Conservation (phyloP, 2,113 vertebrate genomes). For the Microtus oregoni region DNA sequence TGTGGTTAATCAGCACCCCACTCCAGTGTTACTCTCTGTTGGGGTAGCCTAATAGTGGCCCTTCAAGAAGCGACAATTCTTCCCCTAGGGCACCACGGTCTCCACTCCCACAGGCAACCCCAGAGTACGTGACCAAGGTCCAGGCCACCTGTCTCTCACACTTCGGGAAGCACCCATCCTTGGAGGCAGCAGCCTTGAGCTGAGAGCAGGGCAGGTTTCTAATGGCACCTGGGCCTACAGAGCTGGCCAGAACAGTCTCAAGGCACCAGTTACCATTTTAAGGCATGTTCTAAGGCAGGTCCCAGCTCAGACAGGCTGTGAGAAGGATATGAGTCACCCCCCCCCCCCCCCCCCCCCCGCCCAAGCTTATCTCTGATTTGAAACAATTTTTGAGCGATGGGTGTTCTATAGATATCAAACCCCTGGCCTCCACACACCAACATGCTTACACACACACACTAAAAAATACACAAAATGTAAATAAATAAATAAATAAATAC, state of each 20-base stretch:
- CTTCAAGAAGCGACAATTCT: too few relatives aligned
- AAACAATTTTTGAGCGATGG: slow-evolving; percentile 26
- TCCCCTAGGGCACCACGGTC: neutral
- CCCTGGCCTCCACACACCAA: neutral
- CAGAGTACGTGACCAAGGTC: neutral
- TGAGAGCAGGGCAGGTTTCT: neutral
- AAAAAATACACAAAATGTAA: neutral
- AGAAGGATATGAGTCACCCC: neutral
- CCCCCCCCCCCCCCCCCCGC: neutral
- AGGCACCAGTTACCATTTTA: neutral
- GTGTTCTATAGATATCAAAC: neutral
- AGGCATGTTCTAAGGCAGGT: neutral
- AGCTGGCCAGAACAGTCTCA: neutral
- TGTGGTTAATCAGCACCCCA: neutral
- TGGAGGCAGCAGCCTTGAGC: neutral
- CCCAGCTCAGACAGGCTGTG: neutral
- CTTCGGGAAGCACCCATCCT: neutral
- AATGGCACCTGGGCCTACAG: neutral
- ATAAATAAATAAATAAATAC: too few relatives aligned
- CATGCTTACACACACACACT: too few relatives aligned
- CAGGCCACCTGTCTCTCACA: neutral
- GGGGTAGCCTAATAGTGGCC: too few relatives aligned
- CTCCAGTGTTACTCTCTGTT: neutral
- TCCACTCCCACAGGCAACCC: neutral
- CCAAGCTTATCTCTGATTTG: neutral